Percentiles rank a stretch among this genome's conserved stretches.
Evolutionary conservation across 1,140 invertebrate species (phyloP).

Genomic region (Monochamus saltuarius): DNA sequence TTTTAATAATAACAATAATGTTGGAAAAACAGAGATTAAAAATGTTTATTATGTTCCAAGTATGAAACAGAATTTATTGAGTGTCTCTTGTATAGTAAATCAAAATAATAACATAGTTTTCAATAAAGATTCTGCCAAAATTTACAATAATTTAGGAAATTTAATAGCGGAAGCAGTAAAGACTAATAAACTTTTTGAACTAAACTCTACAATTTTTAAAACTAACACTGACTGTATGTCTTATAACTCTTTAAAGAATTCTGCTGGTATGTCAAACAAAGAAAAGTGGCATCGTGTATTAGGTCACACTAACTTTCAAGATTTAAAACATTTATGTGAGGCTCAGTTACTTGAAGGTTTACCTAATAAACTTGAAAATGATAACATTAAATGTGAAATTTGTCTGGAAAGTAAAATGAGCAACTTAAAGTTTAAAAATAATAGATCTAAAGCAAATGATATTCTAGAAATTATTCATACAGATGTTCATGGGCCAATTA

Average conservation of each 20-base stretch:
- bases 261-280: not conserved
- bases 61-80: constrained; percentile 43
- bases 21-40: constrained; percentile 27
- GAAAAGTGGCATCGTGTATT: constrained; percentile 10
- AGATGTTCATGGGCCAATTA: constrained; percentile 7
- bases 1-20: constrained; percentile 31
- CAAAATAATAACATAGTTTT: constrained; percentile 29
- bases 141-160: constrained; percentile 36
- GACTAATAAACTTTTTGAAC: constrained; percentile 36
- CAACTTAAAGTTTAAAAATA: constrained; percentile 9
- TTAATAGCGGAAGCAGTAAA: constrained; percentile 34
- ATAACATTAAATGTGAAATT: constrained; percentile 9
- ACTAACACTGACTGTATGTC: too few species aligned
- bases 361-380: constrained; percentile 6
- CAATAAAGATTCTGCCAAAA: constrained; percentile 25
- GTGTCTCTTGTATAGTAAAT: constrained; percentile 40
- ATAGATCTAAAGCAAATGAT: constrained; percentile 12
- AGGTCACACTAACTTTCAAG: constrained; percentile 3
- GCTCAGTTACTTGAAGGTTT: not conserved
- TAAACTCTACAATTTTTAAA: constrained; percentile 33
- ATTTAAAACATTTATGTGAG: not conserved
- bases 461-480: constrained; percentile 19
- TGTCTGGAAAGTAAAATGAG: constrained; percentile 7
- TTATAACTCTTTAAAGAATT: not conserved
- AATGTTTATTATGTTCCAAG: constrained; percentile 40